Conservation (phyloP, 2,888 invertebrate species). For the Sarcophaga carnaria region DNA sequence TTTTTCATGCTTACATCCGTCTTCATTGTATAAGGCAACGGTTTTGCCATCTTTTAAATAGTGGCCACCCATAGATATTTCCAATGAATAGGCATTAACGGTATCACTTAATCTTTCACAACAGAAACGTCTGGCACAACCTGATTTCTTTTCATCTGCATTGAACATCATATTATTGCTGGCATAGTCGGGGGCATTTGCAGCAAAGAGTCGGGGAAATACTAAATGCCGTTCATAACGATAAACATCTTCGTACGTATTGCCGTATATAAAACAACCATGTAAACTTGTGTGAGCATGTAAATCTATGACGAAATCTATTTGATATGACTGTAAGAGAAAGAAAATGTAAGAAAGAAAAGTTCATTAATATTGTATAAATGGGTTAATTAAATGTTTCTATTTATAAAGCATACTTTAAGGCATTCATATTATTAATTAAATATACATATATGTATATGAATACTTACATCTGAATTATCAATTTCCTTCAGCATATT, state of each 20-base stretch:
- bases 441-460: too few relatives aligned
- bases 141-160: conserved; percentile 91
- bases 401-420: too few relatives aligned
- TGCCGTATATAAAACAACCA: conserved; percentile 97
- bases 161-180: conserved; percentile 95
- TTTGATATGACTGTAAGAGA: conserved; percentile 83
- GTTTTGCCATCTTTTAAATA: conserved; percentile 86
- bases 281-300: conserved; percentile 96
- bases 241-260: conserved; percentile 93
- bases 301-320: conserved; percentile 97
- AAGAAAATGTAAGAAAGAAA: conserved; percentile 35
- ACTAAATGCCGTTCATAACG: conserved; percentile 97
- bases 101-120: conserved; percentile 89
- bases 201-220: conserved; percentile 94
- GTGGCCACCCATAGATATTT: conserved; percentile 96
- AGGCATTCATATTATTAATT: too few relatives aligned
- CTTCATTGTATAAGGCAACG: conserved; percentile 94
- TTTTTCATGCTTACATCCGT: conserved; percentile 90
- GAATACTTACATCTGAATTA: conserved; percentile 87
- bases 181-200: conserved; percentile 94
- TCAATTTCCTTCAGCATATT: conserved; percentile 90
- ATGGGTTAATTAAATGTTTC: conserved; percentile 22
- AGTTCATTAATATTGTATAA: neutral
- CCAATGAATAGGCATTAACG: conserved; percentile 93
- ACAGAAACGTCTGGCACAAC: conserved; percentile 92